These are phyloP conservation scores for Andrena minutula DNA, from an alignment of 2,888 invertebrate species.

Conservation along the genomic window DNA sequence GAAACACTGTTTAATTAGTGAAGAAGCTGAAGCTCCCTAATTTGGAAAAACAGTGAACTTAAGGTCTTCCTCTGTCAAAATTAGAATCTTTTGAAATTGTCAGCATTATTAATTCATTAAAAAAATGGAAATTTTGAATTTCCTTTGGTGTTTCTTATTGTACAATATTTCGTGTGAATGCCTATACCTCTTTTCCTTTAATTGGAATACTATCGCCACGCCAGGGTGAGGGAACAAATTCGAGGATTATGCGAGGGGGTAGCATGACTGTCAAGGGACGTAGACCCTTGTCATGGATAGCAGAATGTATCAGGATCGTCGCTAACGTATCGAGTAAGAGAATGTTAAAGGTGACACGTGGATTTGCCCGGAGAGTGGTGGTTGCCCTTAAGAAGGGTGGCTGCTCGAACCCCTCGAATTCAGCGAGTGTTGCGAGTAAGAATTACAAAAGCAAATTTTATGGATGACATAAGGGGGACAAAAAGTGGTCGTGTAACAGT, in stretches of 20 bases:
- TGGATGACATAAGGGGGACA: not conserved
- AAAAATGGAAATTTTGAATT: too few species aligned
- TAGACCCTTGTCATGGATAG: constrained; percentile 17
- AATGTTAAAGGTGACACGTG: not conserved
- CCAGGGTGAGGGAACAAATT: not conserved
- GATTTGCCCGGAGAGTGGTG: not conserved
- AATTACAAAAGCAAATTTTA: constrained; percentile 36
- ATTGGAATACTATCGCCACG: not conserved
- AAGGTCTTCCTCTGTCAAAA: too few species aligned
- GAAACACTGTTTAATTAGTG: too few species aligned
- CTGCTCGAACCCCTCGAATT: not conserved
- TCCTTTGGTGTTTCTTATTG: too few species aligned
- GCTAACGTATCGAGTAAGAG: not conserved
- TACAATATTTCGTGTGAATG: too few species aligned
- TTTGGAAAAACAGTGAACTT: too few species aligned
- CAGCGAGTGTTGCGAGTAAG: not conserved
- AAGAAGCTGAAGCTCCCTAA: too few species aligned
- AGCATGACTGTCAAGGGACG: not conserved
- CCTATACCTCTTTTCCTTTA: too few species aligned
- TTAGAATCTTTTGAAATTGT: too few species aligned
- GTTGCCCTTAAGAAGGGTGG: not conserved
- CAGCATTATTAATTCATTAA: too few species aligned
- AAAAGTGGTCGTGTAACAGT: constrained; percentile 1
- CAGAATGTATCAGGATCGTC: not conserved
- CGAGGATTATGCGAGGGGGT: not conserved